phyloP scores from a whole-genome alignment of 1,140 invertebrate species.

The Drosophila melanica region DNA sequence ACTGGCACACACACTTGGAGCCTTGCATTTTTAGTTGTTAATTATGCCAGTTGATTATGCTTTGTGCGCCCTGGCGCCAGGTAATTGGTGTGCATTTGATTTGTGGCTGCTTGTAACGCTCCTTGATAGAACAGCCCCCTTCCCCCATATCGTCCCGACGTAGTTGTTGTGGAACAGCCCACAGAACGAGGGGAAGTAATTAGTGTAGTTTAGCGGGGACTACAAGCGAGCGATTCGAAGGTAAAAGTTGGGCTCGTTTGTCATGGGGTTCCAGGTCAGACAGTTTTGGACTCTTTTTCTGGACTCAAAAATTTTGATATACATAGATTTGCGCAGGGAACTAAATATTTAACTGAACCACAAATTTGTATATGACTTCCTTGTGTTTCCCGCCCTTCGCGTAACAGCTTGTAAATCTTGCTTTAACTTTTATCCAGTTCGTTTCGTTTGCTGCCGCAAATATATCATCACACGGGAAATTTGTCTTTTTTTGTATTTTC shows the following conservation, averaged over 20 bases:
- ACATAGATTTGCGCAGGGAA: neutral
- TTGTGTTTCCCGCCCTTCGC: too few relatives aligned
- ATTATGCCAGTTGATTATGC: slow-evolving; percentile 81
- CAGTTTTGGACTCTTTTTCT: slow-evolving; percentile 8
- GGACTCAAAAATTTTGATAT: neutral
- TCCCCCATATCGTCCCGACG: slow-evolving; percentile 1
- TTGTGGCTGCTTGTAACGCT: slow-evolving; percentile 75
- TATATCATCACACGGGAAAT: slow-evolving; percentile 37
- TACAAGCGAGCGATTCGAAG: slow-evolving; percentile 51
- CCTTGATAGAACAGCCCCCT: slow-evolving; percentile 46
- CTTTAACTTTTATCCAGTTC: slow-evolving; percentile 27
- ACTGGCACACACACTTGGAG: neutral
- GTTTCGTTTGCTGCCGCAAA: slow-evolving; percentile 26
- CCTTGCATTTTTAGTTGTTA: slow-evolving; percentile 79
- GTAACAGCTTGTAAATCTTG: slow-evolving; percentile 10
- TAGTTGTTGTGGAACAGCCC: neutral
- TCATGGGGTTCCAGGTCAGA: slow-evolving; percentile 3
- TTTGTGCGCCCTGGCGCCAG: slow-evolving; percentile 76
- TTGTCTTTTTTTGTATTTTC: neutral
- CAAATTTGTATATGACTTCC: slow-evolving; percentile 1
- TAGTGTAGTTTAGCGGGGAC: slow-evolving; percentile 74
- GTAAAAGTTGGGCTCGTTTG: slow-evolving; percentile 59
- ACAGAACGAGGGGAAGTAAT: slow-evolving; percentile 69
- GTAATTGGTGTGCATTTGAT: slow-evolving; percentile 82
- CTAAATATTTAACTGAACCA: neutral